Base-by-base conservation (phyloP, 2,888 invertebrate species). In the Tetranychus piercei region DNA sequence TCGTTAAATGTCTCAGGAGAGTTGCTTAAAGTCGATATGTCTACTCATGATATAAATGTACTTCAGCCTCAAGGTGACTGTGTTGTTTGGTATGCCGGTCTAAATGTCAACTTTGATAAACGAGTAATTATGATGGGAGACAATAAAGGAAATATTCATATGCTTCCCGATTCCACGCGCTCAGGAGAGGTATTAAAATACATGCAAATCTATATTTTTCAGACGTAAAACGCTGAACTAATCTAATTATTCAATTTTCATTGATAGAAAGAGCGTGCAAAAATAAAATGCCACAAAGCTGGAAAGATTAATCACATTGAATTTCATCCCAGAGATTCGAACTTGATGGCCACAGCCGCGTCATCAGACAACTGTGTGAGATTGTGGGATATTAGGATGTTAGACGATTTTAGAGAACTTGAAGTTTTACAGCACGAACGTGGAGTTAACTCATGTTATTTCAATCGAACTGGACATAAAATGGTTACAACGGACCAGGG, bases 301-400 rank as follows among this genome's bases (percentile, higher is more conserved):
- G 45, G 72, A 6, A 72, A 72, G 20, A 43, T 72, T 5, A 43
- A 44, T 72, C 45, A 45, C 43, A 45, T 72, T 15, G 72, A 72
- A n/a, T 44, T 72, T 43, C 72, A 72, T 43, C 72, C 72, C 11
- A 44, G 72, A 72, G 34, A 72, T 43, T n/a, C 20, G 1, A 72
- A 72, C 20, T 7, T 72, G 0, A 43, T 72, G 44, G n/a, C 44
- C 9, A 72, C 43, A 34, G 15, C 43, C 11, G 23, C 20, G 4
- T 9, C 69, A 23, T 7, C 6, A 6, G 69, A 69, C 20, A 11
- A 6, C 1, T 69, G 20, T 20, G 69, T 69, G 6, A 69, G 22
- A 1, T 9, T 69, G 1, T 69, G 69, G 69, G 69, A 69, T 9
- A 69, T 69, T 11, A n/a, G 69, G 8, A 69, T 20, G 69, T 8